phyloP scores from a whole-genome alignment of 1,140 invertebrate genomes.

The Saxidomus purpurata region DNA sequence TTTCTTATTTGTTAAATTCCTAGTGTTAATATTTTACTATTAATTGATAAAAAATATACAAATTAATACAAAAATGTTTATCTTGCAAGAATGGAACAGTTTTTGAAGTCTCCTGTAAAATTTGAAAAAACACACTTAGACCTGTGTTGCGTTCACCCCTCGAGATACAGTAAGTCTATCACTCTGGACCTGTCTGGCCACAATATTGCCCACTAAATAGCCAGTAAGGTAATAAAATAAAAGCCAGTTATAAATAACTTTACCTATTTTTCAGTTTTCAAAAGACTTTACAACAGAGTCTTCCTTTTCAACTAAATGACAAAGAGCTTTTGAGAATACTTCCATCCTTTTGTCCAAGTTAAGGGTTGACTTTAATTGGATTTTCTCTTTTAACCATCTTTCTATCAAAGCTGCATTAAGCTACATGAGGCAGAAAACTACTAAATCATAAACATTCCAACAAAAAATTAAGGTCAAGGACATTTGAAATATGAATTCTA shows the following conservation, averaged over 20 bases:
- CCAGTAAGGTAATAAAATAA: neutral
- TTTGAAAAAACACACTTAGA: too few species aligned
- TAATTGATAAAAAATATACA: too few species aligned
- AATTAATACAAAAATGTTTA: too few species aligned
- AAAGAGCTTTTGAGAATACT: neutral
- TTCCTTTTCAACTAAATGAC: constrained; percentile 3
- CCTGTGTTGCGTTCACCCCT: too few species aligned
- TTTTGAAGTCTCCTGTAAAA: too few species aligned
- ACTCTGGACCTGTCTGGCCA: neutral
- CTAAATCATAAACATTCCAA: too few species aligned
- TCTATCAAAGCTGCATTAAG: neutral
- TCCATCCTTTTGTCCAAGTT: neutral
- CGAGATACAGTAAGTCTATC: too few species aligned
- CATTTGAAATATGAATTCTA: too few species aligned
- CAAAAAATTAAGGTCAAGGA: too few species aligned
- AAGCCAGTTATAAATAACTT: neutral
- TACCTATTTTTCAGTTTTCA: constrained; percentile 5
- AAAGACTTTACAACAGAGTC: neutral
- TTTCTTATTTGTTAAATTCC: too few species aligned
- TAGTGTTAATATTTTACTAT: too few species aligned
- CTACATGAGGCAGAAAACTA: neutral
- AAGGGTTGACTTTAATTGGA: neutral
- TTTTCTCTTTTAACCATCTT: neutral
- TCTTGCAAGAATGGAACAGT: too few species aligned
- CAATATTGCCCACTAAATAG: neutral